Percentiles rank a stretch among this genome's conserved stretches.
These are phyloP conservation scores for Pogonocichla stellata DNA, from an alignment of 2,113 vertebrate species.

Conservation along the genomic window DNA sequence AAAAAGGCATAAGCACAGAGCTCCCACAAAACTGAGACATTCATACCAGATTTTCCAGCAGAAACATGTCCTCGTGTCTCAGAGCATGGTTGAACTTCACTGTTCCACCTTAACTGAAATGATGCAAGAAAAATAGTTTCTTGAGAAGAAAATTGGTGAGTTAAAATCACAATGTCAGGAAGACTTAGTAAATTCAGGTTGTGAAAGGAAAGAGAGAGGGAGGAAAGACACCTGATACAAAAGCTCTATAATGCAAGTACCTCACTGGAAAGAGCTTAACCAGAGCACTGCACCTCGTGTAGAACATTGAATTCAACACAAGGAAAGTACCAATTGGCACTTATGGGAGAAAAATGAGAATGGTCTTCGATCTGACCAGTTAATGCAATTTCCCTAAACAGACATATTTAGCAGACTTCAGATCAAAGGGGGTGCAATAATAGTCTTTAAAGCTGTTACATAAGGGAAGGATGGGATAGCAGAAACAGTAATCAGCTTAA, in stretches of 20 bases:
- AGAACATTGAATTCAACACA: not conserved
- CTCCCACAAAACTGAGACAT: not conserved
- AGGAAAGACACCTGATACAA: not conserved
- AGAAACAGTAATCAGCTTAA: not conserved
- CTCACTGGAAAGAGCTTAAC: not conserved
- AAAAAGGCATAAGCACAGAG: not conserved
- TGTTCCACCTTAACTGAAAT: not conserved
- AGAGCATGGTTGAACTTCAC: not conserved
- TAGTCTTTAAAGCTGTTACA: not conserved
- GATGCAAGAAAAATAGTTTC: not conserved
- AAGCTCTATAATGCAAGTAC: not conserved
- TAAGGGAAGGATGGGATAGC: not conserved
- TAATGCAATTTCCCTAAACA: not conserved
- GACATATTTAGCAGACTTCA: not conserved
- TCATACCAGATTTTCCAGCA: not conserved
- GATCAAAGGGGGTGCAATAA: not conserved
- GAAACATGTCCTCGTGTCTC: not conserved
- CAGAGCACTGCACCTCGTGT: accelerated
- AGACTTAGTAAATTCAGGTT: not conserved
- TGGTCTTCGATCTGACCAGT: not conserved
- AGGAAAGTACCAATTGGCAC: not conserved
- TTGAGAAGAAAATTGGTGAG: not conserved
- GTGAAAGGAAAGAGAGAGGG: not conserved
- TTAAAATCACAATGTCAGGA: not conserved
- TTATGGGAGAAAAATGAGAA: not conserved